Conservation (phyloP, 2,113 vertebrate species). For the Rhizomys pruinosus region DNA sequence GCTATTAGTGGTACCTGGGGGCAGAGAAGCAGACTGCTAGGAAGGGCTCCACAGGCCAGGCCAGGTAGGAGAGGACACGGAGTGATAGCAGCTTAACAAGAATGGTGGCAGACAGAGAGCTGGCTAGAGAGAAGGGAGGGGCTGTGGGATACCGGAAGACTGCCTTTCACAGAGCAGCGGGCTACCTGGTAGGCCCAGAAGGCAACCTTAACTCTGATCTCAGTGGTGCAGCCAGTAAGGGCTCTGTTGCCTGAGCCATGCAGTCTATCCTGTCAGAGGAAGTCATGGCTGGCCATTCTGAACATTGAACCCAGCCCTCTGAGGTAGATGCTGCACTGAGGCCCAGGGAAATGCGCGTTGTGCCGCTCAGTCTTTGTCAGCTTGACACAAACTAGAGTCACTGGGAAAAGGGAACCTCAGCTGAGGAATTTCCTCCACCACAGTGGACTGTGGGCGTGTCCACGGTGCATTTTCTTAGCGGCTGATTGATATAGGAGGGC, state of each 20-base stretch:
- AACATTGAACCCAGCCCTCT: not conserved
- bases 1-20: slow-evolving; percentile 91
- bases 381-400: no score
- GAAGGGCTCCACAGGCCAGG: not conserved
- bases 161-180: not conserved
- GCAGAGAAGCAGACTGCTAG: slow-evolving; percentile 26
- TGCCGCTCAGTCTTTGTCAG: no score
- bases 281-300: not conserved
- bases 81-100: not conserved
- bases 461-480: no score
- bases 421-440: no score
- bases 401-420: no score
- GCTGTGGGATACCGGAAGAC: not conserved
- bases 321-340: not conserved
- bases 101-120: not conserved
- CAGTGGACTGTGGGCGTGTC: no score
- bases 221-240: not conserved
- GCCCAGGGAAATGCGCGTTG: not conserved
- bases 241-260: not conserved
- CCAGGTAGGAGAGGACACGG: not conserved
- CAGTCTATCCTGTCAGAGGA: no score
- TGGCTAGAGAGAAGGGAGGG: not conserved
- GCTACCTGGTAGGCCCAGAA: not conserved
- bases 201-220: not conserved
- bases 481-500: no score